These are phyloP conservation scores for Luscinia luscinia DNA, from an alignment of 2,797 vertebrate species.

Conservation along the genomic window DNA sequence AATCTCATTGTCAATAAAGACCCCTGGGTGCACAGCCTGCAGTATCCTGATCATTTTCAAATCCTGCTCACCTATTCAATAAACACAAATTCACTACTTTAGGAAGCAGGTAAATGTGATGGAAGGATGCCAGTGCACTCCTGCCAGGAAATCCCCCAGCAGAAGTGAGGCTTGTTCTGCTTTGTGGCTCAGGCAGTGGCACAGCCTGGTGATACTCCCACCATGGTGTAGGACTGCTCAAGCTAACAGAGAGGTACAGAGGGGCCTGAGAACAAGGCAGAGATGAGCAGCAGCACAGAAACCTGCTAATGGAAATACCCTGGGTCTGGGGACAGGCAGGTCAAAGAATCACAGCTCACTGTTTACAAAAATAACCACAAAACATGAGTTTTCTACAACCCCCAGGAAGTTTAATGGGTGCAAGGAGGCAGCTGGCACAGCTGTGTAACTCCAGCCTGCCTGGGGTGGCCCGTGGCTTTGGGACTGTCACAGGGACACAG, in stretches of 20 bases:
- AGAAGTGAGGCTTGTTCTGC: neutral
- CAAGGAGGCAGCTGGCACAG: neutral
- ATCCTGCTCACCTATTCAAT: slow-evolving; percentile 58
- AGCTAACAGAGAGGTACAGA: neutral
- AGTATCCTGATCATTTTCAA: slow-evolving; percentile 71
- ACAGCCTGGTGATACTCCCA: neutral
- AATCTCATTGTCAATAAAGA: slow-evolving; percentile 47
- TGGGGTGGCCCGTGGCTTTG: neutral
- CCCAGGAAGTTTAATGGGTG: neutral
- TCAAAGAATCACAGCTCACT: neutral
- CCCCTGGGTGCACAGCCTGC: slow-evolving; percentile 49
- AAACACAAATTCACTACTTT: neutral
- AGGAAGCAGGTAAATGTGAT: neutral
- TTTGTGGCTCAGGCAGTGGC: neutral
- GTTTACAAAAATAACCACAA: neutral
- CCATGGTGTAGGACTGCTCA: rapidly evolving
- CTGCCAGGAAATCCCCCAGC: neutral
- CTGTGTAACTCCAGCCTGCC: neutral
- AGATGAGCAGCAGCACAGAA: neutral
- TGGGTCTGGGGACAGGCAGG: neutral
- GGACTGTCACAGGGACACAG: neutral
- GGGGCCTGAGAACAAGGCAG: neutral
- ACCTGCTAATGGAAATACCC: neutral
- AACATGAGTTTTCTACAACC: neutral
- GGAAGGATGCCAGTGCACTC: neutral